These are phyloP conservation scores for Dissostichus mawsoni DNA, from an alignment of 2,113 vertebrate species.

Conservation along the genomic window DNA sequence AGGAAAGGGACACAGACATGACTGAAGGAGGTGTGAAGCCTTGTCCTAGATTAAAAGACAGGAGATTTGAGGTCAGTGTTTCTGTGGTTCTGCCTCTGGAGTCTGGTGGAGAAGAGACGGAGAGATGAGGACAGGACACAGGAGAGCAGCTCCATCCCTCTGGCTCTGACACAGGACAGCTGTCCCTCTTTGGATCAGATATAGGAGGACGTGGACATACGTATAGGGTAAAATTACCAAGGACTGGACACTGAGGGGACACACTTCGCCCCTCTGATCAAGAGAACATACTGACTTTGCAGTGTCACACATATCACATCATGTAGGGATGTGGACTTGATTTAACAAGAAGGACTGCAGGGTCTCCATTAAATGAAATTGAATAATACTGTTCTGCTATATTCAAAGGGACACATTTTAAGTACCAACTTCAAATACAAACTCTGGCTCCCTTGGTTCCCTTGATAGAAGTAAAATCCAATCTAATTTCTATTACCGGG, in stretches of 20 bases:
- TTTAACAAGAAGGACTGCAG: constrained; percentile 9
- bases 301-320: constrained; percentile 6
- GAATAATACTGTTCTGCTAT: neutral
- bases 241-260: constrained; percentile 28
- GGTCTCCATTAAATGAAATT: neutral
- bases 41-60: constrained; percentile 28
- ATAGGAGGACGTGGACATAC: neutral
- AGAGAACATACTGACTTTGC: constrained; percentile 2
- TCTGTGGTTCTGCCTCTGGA: constrained; percentile 17
- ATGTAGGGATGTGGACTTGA: constrained; percentile 5
- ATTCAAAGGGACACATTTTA: neutral
- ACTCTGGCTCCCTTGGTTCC: constrained; percentile 5
- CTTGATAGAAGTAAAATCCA: constrained; percentile 35
- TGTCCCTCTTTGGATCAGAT: constrained; percentile 33
- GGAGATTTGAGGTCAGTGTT: constrained; percentile 26
- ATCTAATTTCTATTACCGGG: constrained; percentile 55
- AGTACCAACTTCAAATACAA: constrained; percentile 3
- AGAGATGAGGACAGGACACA: constrained; percentile 27
- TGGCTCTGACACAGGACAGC: constrained; percentile 37
- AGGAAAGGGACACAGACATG: neutral
- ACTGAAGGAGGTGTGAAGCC: constrained; percentile 16
- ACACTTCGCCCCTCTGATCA: neutral
- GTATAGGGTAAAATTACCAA: neutral
- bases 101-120: constrained; percentile 8
- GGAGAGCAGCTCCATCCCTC: constrained; percentile 42